A percentile compares a stretch with the other conserved stretches of the same genome.
phyloP scores from a whole-genome alignment of 2,797 vertebrate genomes.

The Enteromius thamalakanensis region DNA sequence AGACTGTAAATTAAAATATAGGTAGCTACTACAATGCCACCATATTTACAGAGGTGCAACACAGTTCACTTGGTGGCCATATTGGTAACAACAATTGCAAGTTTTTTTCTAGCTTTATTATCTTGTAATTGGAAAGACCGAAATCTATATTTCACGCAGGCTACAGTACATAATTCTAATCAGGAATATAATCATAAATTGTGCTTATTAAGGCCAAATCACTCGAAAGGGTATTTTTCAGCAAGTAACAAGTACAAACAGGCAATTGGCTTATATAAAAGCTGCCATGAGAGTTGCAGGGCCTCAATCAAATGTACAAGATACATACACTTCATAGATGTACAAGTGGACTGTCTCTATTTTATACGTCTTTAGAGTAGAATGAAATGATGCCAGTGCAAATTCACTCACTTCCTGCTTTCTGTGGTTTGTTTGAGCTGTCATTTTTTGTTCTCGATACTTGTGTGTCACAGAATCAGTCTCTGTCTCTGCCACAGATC shows the following conservation, averaged over 20 bases:
- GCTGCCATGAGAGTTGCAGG: not conserved
- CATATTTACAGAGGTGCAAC: not conserved
- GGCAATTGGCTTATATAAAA: not conserved
- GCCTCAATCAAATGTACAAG: not conserved
- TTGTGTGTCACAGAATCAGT: slow-evolving; percentile 38
- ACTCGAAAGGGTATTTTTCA: not conserved
- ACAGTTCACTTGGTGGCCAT: not conserved
- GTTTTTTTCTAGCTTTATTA: not conserved
- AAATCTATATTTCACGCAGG: not conserved
- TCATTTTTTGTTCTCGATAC: slow-evolving; percentile 35
- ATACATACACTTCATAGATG: not conserved
- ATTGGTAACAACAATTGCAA: not conserved
- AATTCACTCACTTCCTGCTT: slow-evolving; percentile 34
- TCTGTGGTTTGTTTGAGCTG: slow-evolving; percentile 12
- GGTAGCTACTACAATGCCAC: not conserved
- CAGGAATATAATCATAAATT: not conserved
- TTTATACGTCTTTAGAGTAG: not conserved
- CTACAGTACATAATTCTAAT: not conserved
- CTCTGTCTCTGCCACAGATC: slow-evolving; percentile 40
- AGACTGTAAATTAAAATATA: not conserved
- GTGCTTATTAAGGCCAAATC: not conserved
- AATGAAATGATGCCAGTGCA: not conserved
- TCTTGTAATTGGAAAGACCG: not conserved
- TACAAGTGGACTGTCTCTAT: not conserved
- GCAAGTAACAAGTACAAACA: not conserved